Evolutionary conservation across 2,113 vertebrate species (phyloP).

Genomic region (Eurystomus gularis): DNA sequence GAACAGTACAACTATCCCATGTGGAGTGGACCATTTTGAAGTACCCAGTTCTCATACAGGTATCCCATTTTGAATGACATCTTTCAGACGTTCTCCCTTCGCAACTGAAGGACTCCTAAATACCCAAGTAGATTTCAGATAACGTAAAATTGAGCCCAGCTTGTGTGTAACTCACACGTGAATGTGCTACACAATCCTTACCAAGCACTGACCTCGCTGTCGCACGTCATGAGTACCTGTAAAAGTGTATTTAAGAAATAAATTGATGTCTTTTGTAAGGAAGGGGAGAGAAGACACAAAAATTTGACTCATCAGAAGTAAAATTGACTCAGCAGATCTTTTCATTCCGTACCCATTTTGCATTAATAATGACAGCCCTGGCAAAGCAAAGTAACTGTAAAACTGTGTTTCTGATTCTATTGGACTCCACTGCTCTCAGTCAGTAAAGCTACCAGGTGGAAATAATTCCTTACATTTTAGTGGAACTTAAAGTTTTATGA

Average conservation of each 20-base stretch:
- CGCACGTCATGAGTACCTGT: not conserved
- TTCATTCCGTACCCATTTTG: not conserved
- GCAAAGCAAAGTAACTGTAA: not conserved
- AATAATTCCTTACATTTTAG: not conserved
- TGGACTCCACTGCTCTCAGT: not conserved
- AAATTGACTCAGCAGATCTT: not conserved
- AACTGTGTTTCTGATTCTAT: not conserved
- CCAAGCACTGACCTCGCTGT: not conserved
- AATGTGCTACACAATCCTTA: not conserved
- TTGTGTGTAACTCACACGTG: accelerated
- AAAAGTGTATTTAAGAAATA: not conserved
- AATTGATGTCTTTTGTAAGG: not conserved
- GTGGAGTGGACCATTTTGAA: not conserved
- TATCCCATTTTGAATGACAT: not conserved
- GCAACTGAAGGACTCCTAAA: not conserved
- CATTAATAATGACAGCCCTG: not conserved
- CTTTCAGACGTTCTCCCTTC: not conserved
- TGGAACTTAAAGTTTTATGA: not conserved
- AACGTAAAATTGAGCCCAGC: not conserved
- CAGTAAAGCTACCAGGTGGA: not conserved
- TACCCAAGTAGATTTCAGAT: not conserved
- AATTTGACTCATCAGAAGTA: not conserved
- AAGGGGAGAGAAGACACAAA: accelerated
- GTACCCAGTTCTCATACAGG: too few relatives aligned
- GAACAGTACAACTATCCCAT: not conserved